These are phyloP conservation scores for Spodoptera picta DNA, from an alignment of 2,888 invertebrate species.

Conservation along the genomic window DNA sequence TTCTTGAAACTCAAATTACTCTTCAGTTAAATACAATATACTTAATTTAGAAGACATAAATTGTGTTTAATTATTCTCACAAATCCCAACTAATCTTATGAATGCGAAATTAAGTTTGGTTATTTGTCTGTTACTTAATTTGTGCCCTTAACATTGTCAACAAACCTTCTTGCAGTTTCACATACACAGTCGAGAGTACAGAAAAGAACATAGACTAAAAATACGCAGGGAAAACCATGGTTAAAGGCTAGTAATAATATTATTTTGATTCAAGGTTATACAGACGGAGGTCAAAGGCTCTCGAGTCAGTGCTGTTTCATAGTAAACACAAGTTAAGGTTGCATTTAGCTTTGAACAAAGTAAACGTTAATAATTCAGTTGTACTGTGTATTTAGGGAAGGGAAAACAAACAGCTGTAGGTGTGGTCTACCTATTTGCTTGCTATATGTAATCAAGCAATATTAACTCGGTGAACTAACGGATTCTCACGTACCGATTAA, in stretches of 20 bases:
- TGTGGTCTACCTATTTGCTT: slow-evolving; percentile 40
- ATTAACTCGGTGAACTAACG: slow-evolving; percentile 35
- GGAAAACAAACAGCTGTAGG: slow-evolving; percentile 16
- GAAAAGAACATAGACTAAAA: too few relatives aligned
- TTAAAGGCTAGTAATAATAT: too few relatives aligned
- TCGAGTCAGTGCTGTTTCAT: not conserved
- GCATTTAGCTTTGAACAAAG: slow-evolving; percentile 1
- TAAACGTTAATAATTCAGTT: slow-evolving; percentile 2
- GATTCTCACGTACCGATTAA: slow-evolving; percentile 52
- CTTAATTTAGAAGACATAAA: not conserved
- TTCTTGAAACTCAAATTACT: not conserved
- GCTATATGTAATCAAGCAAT: slow-evolving; percentile 37
- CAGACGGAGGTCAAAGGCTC: too few relatives aligned
- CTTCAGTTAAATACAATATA: not conserved
- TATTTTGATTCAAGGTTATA: too few relatives aligned
- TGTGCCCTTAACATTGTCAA: too few relatives aligned
- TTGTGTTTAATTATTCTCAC: not conserved
- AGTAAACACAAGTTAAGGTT: slow-evolving; percentile 5
- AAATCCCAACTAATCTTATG: too few relatives aligned
- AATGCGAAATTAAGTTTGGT: too few relatives aligned
- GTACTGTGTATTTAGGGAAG: not conserved
- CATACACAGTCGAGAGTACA: too few relatives aligned
- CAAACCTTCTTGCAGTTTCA: too few relatives aligned
- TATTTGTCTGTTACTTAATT: too few relatives aligned
- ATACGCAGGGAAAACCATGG: too few relatives aligned